A percentile compares a stretch with the other conserved stretches of the same genome.
These are phyloP conservation scores for Lanius collurio DNA, from an alignment of 2,113 vertebrate genomes.

Conservation along the genomic window DNA sequence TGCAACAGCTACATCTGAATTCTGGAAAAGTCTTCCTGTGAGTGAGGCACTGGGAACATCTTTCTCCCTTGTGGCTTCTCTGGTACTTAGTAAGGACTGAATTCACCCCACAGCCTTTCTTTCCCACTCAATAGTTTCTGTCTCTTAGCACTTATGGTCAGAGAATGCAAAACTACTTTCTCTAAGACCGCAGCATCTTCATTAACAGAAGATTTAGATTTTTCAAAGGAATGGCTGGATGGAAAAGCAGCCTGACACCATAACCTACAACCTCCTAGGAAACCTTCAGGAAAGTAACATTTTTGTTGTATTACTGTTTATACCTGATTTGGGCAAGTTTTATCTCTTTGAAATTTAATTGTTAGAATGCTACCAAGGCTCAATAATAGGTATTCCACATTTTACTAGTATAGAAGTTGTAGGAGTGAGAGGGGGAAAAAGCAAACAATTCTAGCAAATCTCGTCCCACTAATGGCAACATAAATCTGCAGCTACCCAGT, in stretches of 20 bases:
- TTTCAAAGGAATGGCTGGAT: not conserved
- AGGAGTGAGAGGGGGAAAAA: not conserved
- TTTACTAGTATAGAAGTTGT: not conserved
- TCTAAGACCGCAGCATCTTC: not conserved
- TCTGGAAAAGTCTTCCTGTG: not conserved
- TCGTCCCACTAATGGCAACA: slow-evolving; percentile 10
- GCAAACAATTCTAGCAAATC: slow-evolving; percentile 27
- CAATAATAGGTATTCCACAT: not conserved
- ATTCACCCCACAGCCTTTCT: not conserved
- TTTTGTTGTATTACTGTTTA: not conserved
- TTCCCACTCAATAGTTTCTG: not conserved
- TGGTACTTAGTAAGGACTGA: not conserved
- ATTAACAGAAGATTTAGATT: not conserved
- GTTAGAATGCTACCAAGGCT: not conserved
- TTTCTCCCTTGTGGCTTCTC: not conserved
- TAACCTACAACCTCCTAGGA: not conserved
- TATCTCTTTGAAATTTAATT: not conserved
- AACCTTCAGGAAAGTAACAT: not conserved
- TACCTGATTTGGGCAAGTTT: not conserved
- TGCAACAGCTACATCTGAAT: not conserved
- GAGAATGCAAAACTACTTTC: not conserved
- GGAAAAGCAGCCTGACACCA: not conserved
- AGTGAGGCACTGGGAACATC: not conserved
- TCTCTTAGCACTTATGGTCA: not conserved
- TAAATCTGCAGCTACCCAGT: slow-evolving; percentile 30